Conservation (phyloP, 2,113 vertebrate species). For the Choloepus hoffmanni region DNA sequence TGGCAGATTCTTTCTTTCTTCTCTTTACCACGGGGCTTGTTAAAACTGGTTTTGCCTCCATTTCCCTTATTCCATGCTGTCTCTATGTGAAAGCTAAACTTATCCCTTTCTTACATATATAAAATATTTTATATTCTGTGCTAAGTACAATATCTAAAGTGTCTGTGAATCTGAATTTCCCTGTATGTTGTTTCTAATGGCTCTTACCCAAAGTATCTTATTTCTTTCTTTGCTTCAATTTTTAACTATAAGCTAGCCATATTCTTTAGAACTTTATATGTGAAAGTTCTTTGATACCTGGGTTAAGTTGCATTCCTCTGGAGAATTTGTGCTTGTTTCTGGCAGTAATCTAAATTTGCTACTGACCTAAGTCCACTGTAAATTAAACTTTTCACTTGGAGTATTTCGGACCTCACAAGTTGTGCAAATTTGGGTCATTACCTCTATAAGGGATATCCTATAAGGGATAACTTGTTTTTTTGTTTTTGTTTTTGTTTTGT, state of each 20-base stretch:
- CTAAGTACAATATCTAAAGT: neutral
- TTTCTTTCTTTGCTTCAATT: conserved; percentile 4
- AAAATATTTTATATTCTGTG: neutral
- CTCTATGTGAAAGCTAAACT: no score
- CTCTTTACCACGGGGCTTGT: no score
- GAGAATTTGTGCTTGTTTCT: conserved; percentile 26
- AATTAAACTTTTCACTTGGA: conserved; percentile 19
- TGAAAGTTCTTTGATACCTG: neutral
- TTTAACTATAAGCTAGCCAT: neutral
- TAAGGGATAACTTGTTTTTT: neutral
- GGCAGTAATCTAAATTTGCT: neutral
- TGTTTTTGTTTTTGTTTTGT: no score
- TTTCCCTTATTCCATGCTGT: no score
- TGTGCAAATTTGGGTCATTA: neutral
- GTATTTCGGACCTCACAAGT: neutral
- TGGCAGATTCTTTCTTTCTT: no score
- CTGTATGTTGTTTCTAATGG: neutral
- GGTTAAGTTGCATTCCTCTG: neutral
- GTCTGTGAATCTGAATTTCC: neutral
- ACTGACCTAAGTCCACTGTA: neutral
- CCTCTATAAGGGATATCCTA: neutral
- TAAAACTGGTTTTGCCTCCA: no score
- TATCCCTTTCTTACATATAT: neutral
- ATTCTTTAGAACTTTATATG: neutral
- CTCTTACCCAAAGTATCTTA: neutral